phyloP scores from a whole-genome alignment of 2,113 vertebrate genomes.

The Ophthalmolycus amberensis region DNA sequence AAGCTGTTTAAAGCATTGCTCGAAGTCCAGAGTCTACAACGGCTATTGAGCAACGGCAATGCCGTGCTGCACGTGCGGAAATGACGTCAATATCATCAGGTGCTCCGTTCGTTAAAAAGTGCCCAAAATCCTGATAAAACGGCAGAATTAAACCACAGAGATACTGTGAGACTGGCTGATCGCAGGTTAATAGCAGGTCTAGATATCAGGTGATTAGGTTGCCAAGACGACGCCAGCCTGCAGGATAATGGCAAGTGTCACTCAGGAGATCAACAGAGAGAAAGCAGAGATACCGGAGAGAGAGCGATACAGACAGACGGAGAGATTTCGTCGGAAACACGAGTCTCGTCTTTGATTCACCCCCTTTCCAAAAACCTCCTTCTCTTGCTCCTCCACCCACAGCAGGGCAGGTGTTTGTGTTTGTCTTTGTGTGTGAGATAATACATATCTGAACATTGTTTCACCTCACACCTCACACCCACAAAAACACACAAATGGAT shows the following conservation, averaged over 20 bases:
- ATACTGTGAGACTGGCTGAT: conserved; percentile 24
- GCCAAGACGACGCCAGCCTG: conserved; percentile 19
- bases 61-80: conserved; percentile 1
- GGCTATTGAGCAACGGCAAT: conserved; percentile 3
- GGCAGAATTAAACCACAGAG: not conserved
- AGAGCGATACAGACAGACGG: not conserved
- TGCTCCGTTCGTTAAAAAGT: not conserved
- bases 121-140: conserved; percentile 1
- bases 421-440: not conserved
- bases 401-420: not conserved
- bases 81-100: not conserved
- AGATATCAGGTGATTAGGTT: conserved; percentile 39
- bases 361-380: not conserved
- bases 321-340: not conserved
- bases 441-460: not conserved
- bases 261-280: conserved; percentile 1
- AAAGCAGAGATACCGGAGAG: conserved; percentile 3
- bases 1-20: conserved; percentile 11
- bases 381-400: not conserved
- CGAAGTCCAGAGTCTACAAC: not conserved
- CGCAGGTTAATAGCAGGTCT: conserved; percentile 19
- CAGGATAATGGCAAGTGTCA: conserved; percentile 29
- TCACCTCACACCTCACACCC: not conserved
- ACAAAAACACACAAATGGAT: not conserved
- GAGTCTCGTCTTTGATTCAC: conserved; percentile 7